These are phyloP conservation scores for Drosophila virilis DNA, from an alignment of 1,140 invertebrate species.

Conservation along the genomic window DNA sequence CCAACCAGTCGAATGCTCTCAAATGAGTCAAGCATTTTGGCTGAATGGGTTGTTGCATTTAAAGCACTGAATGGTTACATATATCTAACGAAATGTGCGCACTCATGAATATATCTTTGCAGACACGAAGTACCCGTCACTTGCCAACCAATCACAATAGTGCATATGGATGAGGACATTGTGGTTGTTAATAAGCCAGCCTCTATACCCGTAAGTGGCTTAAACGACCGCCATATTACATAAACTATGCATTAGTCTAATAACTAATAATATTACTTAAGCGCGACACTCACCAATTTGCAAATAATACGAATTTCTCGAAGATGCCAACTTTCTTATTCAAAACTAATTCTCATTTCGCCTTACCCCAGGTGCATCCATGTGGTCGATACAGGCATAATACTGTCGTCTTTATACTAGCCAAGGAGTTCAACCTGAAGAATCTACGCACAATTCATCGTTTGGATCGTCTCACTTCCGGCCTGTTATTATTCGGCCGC, in stretches of 20 bases:
- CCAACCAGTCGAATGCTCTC: not conserved
- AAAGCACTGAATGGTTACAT: constrained; percentile 28
- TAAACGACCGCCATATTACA: constrained; percentile 88
- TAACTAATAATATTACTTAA: constrained; percentile 12
- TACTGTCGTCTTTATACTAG: constrained; percentile 97
- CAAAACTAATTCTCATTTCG: not conserved
- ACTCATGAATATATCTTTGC: constrained; percentile 85
- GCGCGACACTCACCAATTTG: not conserved
- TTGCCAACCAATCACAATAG: constrained; percentile 96
- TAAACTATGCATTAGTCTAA: constrained; percentile 29
- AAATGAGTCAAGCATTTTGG: not conserved
- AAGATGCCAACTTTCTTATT: not conserved
- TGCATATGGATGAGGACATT: constrained; percentile 98
- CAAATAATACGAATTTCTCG: not conserved
- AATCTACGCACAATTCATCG: constrained; percentile 96
- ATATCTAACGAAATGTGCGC: constrained; percentile 28
- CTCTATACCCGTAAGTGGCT: constrained; percentile 98
- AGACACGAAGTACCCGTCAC: constrained; percentile 99
- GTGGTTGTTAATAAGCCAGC: constrained; percentile 99
- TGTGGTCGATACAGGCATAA: constrained; percentile 98
- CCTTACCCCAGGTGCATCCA: constrained; percentile 92
- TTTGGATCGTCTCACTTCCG: constrained; percentile 96
- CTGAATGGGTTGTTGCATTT: constrained; percentile 10
- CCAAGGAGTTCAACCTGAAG: constrained; percentile 97
- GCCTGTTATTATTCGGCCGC: constrained; percentile 96